A percentile compares a stretch with the other conserved stretches of the same genome.
Evolutionary conservation across 2,888 invertebrate genomes (phyloP).

Genomic region (Lapara coniferarum): DNA sequence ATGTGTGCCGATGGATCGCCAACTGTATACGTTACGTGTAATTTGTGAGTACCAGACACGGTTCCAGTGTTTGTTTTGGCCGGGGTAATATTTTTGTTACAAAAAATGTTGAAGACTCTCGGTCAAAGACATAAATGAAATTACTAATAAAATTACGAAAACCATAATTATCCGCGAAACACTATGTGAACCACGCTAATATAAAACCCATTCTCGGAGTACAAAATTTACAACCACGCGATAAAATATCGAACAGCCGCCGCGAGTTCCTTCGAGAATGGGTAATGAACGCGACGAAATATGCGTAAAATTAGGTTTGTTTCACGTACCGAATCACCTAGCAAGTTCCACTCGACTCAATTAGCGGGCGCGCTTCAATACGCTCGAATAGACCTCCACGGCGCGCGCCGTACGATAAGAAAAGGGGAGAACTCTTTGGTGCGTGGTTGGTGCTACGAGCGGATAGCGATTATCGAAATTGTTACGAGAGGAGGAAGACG

Average conservation of each 20-base stretch:
- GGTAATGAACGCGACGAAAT: constrained; percentile 44
- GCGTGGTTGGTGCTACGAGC: constrained; percentile 32
- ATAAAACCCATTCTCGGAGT: background rate
- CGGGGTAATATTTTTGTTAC: background rate
- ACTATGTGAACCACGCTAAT: background rate
- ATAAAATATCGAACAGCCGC: constrained; percentile 13
- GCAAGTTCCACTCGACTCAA: constrained; percentile 54
- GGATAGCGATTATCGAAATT: constrained; percentile 26
- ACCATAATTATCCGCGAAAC: background rate
- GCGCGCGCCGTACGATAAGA: constrained; percentile 39
- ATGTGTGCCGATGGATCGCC: constrained; percentile 3
- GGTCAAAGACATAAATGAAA: no score
- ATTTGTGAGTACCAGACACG: background rate
- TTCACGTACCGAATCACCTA: constrained; percentile 48
- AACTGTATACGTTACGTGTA: background rate
- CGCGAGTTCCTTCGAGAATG: constrained; percentile 3
- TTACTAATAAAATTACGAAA: no score
- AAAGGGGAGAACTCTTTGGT: constrained; percentile 35
- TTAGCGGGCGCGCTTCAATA: constrained; percentile 55
- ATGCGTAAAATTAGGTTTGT: constrained; percentile 58
- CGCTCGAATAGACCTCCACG: constrained; percentile 50
- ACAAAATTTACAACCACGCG: background rate
- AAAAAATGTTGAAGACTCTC: background rate
- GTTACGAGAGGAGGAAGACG: no score
- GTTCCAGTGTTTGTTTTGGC: background rate